Percentiles rank a stretch among this genome's conserved stretches.
phyloP scores from a whole-genome alignment of 2,888 invertebrate genomes.

The Temnothorax unifasciatus region DNA sequence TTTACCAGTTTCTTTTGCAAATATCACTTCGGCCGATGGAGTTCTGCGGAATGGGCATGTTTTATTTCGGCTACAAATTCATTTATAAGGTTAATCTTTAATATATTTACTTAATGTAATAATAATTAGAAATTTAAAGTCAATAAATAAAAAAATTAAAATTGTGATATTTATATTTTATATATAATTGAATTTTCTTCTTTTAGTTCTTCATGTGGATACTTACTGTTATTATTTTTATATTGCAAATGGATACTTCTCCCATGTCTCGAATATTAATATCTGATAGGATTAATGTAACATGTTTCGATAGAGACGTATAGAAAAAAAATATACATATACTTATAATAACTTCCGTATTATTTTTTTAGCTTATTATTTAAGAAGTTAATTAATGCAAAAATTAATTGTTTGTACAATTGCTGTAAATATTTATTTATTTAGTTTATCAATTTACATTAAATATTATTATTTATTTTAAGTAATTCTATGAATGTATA shows the following conservation, averaged over 20 bases:
- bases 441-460: background rate
- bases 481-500: background rate
- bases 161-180: background rate
- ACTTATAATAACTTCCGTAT: background rate
- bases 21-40: slow-evolving; percentile 32
- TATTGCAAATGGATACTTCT: slow-evolving; percentile 24
- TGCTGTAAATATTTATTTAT: background rate
- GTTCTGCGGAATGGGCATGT: slow-evolving; percentile 6
- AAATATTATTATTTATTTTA: background rate
- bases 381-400: background rate
- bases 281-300: background rate
- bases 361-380: background rate
- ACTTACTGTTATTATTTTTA: slow-evolving; percentile 21
- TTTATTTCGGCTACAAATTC: slow-evolving; percentile 11
- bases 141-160: background rate
- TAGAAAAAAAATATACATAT: background rate
- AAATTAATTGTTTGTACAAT: background rate
- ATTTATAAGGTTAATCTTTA: slow-evolving; percentile 17
- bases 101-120: background rate
- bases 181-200: background rate
- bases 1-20: slow-evolving; percentile 31
- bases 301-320: slow-evolving; percentile 8
- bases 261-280: background rate
- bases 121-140: background rate
- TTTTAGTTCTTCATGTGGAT: slow-evolving; percentile 24